Evolutionary conservation across 2,113 vertebrate species (phyloP).

Genomic region (Myotis davidii): DNA sequence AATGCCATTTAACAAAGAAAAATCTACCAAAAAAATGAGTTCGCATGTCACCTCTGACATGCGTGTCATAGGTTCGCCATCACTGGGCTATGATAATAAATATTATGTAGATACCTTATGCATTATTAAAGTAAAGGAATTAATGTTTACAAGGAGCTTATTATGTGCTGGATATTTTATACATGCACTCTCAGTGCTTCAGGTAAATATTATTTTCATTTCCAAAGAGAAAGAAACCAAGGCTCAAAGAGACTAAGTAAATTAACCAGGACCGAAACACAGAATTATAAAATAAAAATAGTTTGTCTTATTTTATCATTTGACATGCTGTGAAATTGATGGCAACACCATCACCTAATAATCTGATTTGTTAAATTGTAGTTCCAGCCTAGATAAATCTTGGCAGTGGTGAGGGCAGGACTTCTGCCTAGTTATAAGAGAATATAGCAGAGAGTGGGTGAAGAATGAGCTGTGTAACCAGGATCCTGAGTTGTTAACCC

Average conservation of each 20-base stretch:
- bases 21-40: too few relatives aligned
- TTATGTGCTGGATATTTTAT: neutral
- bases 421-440: neutral
- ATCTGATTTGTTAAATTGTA: constrained; percentile 36
- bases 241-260: neutral
- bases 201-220: constrained; percentile 50
- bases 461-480: constrained; percentile 7
- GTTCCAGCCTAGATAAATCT: constrained; percentile 22
- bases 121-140: constrained; percentile 34
- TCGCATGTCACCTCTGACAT: too few relatives aligned
- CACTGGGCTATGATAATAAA: neutral
- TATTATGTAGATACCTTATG: neutral
- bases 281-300: constrained; percentile 44
- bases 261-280: constrained; percentile 12
- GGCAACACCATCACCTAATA: neutral
- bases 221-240: constrained; percentile 53
- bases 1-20: too few relatives aligned
- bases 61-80: too few relatives aligned
- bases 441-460: neutral
- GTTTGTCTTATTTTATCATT: constrained; percentile 38
- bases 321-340: constrained; percentile 51
- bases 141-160: constrained; percentile 30
- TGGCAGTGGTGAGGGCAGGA: neutral
- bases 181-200: neutral
- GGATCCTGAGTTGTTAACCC: constrained; percentile 16